Evolutionary conservation across 2,888 invertebrate species (phyloP), one percentile per base, ranked within the genome.

Genomic region (Anthoptus insignis): DNA sequence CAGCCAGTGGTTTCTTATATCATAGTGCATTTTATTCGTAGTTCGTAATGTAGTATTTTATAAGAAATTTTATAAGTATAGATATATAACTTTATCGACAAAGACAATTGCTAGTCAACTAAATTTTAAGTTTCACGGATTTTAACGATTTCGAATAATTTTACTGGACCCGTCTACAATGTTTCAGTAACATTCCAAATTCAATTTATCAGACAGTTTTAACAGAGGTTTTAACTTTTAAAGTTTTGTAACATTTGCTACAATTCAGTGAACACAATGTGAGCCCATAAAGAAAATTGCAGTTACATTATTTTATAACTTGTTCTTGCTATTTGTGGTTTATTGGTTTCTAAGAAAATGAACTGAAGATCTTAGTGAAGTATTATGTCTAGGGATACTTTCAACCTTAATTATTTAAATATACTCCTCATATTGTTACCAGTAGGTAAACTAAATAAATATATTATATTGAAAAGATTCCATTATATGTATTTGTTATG

Each of bases 121-220:
- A 27, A 47, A 34, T 37, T 45, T 27, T 47, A 47, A 47, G 49
- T 49, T 56, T 19, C 29, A 39, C 42, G 52, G 50, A 50, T 57
- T 64, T 27, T 57, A 53, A 61, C 34, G 32, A 57, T 57, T 64
- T 52, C 50, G 32, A 42, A 64, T 64, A 57, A 64, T 50, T 64
- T 29, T 19, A 16, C 32, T 9, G 57, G 57, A 50, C 57, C 50
- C 50, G 50, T 50, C 64, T 64, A 57, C 57, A 42, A 57, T 59
- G 39, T 32, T 53, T 22, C 47, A 50, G 24, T 50, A 64, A 64
- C 57, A 57, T 64, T 27, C 27, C 47, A 56, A 52, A 64, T 64
- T 42, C 57, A 64, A 57, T 57, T 57, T 57, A 50, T 64, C 56
- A 64, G 32, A 42, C 39, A 11, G 50, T 57, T 57, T 21, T 21